These are phyloP conservation scores for Leptinotarsa haldemani DNA, from an alignment of 2,888 invertebrate genomes.

Conservation along the genomic window DNA sequence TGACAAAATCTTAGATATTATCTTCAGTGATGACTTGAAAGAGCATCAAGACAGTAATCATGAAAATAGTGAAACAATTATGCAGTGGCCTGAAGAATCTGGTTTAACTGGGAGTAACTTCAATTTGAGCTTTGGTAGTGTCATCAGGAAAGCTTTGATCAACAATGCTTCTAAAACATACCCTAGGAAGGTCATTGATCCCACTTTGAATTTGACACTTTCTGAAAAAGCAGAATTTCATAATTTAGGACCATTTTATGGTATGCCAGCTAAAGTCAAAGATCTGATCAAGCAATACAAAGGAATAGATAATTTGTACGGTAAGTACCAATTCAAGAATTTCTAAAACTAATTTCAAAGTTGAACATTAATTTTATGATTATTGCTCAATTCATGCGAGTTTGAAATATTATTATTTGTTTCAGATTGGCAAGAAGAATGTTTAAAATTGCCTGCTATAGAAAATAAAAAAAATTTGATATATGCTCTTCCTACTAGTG, in stretches of 20 bases:
- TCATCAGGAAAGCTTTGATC: conserved; percentile 58
- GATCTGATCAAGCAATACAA: conserved; percentile 79
- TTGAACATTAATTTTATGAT: too few species aligned
- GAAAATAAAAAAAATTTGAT: conserved; percentile 82
- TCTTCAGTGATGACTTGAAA: conserved; percentile 55
- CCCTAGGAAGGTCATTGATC: conserved; percentile 31
- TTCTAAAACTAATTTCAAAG: conserved; percentile 12
- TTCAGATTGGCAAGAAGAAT: conserved; percentile 95
- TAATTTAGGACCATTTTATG: conserved; percentile 76
- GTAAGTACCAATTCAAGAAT: conserved; percentile 67
- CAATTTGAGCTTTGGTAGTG: conserved; percentile 54
- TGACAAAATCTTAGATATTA: conserved; percentile 53
- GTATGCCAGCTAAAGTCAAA: conserved; percentile 78
- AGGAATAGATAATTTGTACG: conserved; percentile 85
- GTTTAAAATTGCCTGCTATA: conserved; percentile 82
- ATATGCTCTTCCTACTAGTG: conserved; percentile 94
- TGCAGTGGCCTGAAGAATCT: conserved; percentile 42
- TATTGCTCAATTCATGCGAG: too few species aligned
- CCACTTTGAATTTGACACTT: conserved; percentile 42
- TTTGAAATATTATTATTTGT: conserved; percentile 18
- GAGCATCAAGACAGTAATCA: conserved; percentile 39
- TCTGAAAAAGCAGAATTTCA: conserved; percentile 43
- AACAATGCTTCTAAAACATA: conserved; percentile 57
- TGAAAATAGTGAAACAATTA: conserved; percentile 34
- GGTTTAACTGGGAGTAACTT: conserved; percentile 45